Evolutionary conservation across 2,113 vertebrate genomes (phyloP), one percentile per base, ranked within the genome.

Genomic region (Clarias macrocephalus): DNA sequence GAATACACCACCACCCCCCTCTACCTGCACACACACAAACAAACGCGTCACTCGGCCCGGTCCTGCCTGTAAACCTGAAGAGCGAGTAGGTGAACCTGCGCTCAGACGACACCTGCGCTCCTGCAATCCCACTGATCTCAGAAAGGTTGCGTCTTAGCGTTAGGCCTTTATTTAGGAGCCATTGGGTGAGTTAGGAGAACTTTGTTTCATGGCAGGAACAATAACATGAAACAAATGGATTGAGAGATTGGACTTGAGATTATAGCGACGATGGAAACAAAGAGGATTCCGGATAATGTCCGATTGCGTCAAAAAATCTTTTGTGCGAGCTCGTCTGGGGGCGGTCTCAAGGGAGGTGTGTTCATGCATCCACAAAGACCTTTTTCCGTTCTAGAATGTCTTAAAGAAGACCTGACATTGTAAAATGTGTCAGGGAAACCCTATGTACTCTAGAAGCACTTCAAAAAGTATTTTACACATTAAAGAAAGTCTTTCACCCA

Each of bases 21-120:
- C 48, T 48, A 48, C 62, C 56, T n/a, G 28, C 33, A 76, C 56
- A 85, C 48, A 60, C 70, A 56, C 28, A 68, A 56, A 9, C 80
- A 48, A 12, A 25, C 5, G 15, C 16, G 16, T 80, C 18, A 57
- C 28, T 80, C 73, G 9, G 48, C 28, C 2, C 33, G 16, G 65
- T 86, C 85, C 72, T 87, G 37, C 80, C 80, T 77, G 42, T 56
- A 77, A 87, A 87, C 86, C 86, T 83, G 81, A 87, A 76, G 60
- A 77, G 60, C 54, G 42, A 87, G 86, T 57, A 59, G 70, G 28
- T n/a, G 76, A 79, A 48, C 25, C 80, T 21, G 2, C n/a, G 16
- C 30, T 25, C 25, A n/a, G 42, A 48, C 76, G 54, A 19, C 66
- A 28, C 66, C 79, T 48, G 21, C 23, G n/a, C 54, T 76, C 7